These are phyloP conservation scores for Apistogramma diplotaenia DNA, from an alignment of 2,113 vertebrate species.

Conservation along the genomic window DNA sequence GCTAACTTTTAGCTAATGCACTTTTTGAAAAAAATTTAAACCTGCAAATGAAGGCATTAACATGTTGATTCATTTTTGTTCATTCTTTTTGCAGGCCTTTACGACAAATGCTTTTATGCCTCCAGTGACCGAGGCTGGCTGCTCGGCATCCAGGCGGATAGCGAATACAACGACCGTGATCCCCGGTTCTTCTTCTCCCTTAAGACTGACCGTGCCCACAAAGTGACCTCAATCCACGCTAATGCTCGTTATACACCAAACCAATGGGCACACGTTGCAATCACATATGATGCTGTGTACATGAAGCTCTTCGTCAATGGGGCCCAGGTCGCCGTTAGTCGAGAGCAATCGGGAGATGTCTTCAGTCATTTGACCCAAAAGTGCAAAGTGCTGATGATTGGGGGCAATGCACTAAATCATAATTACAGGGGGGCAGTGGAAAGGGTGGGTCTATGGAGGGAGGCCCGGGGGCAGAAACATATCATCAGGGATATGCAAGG, in stretches of 20 bases:
- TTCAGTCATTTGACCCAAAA: slow-evolving; percentile 93
- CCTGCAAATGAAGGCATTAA: not conserved
- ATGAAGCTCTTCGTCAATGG: slow-evolving; percentile 97
- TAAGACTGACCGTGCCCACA: slow-evolving; percentile 96
- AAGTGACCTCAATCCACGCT: slow-evolving; percentile 88
- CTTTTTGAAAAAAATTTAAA: too few relatives aligned
- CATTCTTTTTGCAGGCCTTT: slow-evolving; percentile 85
- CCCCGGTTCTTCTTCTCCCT: slow-evolving; percentile 98
- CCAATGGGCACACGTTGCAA: slow-evolving; percentile 90
- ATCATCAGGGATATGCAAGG: slow-evolving; percentile 87
- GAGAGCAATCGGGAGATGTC: slow-evolving; percentile 91
- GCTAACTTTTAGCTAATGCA: not conserved
- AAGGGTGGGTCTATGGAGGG: slow-evolving; percentile 88
- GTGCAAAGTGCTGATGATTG: slow-evolving; percentile 96
- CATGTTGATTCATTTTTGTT: not conserved
- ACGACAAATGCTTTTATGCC: slow-evolving; percentile 98
- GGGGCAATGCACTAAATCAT: slow-evolving; percentile 90
- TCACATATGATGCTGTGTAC: slow-evolving; percentile 88
- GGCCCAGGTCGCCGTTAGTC: slow-evolving; percentile 91
- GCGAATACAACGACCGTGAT: slow-evolving; percentile 91
- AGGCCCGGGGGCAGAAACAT: slow-evolving; percentile 87
- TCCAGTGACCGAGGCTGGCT: slow-evolving; percentile 97
- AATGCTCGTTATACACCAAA: slow-evolving; percentile 88
- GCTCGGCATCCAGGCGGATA: slow-evolving; percentile 91
- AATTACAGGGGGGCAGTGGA: slow-evolving; percentile 92